Evolutionary conservation across 2,797 vertebrate species (phyloP).

Genomic region (Gymnoscopelus braueri): DNA sequence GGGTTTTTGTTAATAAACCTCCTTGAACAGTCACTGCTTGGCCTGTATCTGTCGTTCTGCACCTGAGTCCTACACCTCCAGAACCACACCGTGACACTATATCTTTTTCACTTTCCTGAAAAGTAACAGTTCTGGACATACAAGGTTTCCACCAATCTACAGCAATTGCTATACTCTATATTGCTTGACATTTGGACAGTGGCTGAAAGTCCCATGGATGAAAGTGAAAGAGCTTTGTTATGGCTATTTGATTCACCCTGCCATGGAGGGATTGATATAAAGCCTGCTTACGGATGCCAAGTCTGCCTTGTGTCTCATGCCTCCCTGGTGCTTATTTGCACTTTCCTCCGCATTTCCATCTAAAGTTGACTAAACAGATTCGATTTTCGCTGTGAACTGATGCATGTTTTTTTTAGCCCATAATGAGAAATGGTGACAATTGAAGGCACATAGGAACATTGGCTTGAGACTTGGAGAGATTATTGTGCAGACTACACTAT

Average conservation of each 20-base stretch:
- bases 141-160: too few species aligned
- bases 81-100: too few species aligned
- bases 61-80: too few species aligned
- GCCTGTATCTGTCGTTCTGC: too few species aligned
- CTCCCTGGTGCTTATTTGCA: too few species aligned
- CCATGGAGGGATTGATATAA: constrained; percentile 30
- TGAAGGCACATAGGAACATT: constrained; percentile 23
- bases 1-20: too few species aligned
- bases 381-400: constrained; percentile 43
- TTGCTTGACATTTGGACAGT: constrained; percentile 24
- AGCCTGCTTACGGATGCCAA: constrained; percentile 45
- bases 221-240: constrained; percentile 8
- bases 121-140: too few species aligned
- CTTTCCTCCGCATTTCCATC: constrained; percentile 12
- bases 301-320: constrained; percentile 13
- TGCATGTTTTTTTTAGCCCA: constrained; percentile 18
- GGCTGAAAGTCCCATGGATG: constrained; percentile 28
- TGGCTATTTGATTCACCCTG: constrained; percentile 42
- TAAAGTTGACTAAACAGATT: constrained; percentile 53
- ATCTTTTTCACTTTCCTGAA: too few species aligned
- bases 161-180: constrained; percentile 7
- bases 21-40: too few species aligned
- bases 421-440: constrained; percentile 34
- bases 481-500: constrained; percentile 18
- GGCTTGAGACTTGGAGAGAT: constrained; percentile 17